Base-by-base conservation (phyloP, 2,797 vertebrate species). In the Sebastes trivittatus region DNA sequence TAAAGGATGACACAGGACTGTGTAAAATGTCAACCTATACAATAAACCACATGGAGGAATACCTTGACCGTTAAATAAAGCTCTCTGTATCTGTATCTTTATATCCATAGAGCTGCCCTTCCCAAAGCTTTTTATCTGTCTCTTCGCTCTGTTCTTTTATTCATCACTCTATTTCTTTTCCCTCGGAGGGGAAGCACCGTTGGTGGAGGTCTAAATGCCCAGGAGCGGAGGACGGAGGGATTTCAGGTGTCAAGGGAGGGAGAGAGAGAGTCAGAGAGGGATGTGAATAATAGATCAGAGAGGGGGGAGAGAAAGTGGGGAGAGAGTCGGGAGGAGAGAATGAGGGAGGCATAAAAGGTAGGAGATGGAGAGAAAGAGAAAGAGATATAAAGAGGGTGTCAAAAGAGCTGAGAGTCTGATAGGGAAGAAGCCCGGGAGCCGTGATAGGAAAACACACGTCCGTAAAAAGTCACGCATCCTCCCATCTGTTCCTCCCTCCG, bases 271-370 rank as follows among this genome's bases (percentile, higher is more conserved):
- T 80, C 78, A 84, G 82, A 71, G 71, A 79, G 46, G 77, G 81
- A 75, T 79, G 87, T 92, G 84, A 93, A 94, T 93, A 93, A 93
- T 93, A 91, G 88, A 94, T 93, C 80, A 91, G 78, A 88, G 62
- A 80, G 38, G 64, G 52, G 67, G 54, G 36, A n/a, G 70, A 72
- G 64, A 73, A 80, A 64, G 78, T 64, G 70, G 67, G 65, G 60
- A 61, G 36, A 63, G 72, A 78, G 74, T 67, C n/a, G 3, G 32
- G 62, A 52, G 36, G 58, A 81, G 58, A 78, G 83, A 72, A 79
- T 54, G 75, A 62, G 74, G 29, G 72, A 27, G 66, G 75, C 22
- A 58, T 85, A 83, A 64, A 78, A 75, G 75, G 89, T 74, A 76
- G 34, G 56, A 69, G 73, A 76, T 32, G 70, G 67, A 73, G 83